phyloP scores from a whole-genome alignment of 2,888 invertebrate genomes.

The Drosophila prostipennis region DNA sequence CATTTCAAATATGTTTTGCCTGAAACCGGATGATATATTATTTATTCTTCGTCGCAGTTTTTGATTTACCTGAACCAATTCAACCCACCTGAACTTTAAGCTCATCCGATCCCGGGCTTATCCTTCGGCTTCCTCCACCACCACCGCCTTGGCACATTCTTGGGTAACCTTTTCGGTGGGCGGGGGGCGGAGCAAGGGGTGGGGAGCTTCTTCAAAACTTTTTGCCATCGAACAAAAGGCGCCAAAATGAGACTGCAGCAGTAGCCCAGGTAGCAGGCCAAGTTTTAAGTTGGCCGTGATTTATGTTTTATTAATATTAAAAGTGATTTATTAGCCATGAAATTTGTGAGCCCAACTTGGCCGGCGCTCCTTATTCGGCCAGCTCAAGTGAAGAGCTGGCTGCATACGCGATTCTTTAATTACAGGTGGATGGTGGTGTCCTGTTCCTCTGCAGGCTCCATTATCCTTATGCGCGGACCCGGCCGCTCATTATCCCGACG shows the following conservation, averaged over 20 bases:
- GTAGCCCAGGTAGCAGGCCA: conserved; percentile 15
- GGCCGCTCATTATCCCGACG: conserved; percentile 66
- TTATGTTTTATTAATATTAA: conserved; percentile 83
- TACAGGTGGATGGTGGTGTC: conserved; percentile 34
- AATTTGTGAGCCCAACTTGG: conserved; percentile 61
- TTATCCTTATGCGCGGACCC: conserved; percentile 37
- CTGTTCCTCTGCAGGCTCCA: conserved; percentile 19
- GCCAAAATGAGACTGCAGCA: conserved; percentile 35
- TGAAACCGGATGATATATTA: no score
- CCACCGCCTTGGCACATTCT: conserved; percentile 7
- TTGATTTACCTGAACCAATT: no score
- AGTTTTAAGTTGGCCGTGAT: conserved; percentile 72
- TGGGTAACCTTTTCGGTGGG: neutral
- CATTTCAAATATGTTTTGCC: no score
- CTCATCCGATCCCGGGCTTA: neutral
- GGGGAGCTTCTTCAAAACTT: conserved; percentile 9
- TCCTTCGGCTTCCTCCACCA: neutral
- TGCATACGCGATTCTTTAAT: conserved; percentile 68
- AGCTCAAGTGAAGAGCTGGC: conserved; percentile 24
- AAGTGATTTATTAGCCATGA: conserved; percentile 81
- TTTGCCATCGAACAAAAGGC: conserved; percentile 25
- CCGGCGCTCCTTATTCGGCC: conserved; percentile 20
- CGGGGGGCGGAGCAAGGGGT: no score
- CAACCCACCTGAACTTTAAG: conserved; percentile 5
- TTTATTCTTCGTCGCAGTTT: no score